phyloP scores from a whole-genome alignment of 2,797 vertebrate genomes.

The Salarias fasciatus region DNA sequence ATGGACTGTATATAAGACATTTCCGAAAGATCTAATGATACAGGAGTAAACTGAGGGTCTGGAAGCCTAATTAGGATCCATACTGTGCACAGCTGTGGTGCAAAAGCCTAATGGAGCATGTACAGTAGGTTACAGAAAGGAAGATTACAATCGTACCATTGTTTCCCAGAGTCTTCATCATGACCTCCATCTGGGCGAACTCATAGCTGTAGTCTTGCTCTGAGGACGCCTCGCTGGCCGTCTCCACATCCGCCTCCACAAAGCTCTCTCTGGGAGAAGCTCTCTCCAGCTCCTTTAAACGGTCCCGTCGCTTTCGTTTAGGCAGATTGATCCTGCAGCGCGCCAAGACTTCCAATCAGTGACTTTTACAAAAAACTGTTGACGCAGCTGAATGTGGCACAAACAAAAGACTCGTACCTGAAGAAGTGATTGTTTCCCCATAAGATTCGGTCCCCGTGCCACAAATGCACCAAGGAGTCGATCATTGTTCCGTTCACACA shows the following conservation, averaged over 20 bases:
- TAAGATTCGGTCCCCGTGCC: slow-evolving; percentile 97
- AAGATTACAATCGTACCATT: slow-evolving; percentile 85
- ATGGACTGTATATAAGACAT: too few species aligned
- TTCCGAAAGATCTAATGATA: slow-evolving; percentile 5
- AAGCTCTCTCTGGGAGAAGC: slow-evolving; percentile 83
- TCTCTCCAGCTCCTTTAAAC: slow-evolving; percentile 93
- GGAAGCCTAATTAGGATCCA: background rate
- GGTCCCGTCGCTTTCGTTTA: slow-evolving; percentile 92
- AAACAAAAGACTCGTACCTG: slow-evolving; percentile 79
- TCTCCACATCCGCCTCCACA: slow-evolving; percentile 90
- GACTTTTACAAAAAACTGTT: background rate
- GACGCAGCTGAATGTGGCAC: background rate
- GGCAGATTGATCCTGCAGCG: slow-evolving; percentile 91
- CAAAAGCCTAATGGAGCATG: slow-evolving; percentile 12
- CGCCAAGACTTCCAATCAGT: slow-evolving; percentile 4
- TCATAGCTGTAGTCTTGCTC: slow-evolving; percentile 98
- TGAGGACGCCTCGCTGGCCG: slow-evolving; percentile 95
- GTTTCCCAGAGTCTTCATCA: slow-evolving; percentile 96
- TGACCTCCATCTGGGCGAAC: slow-evolving; percentile 99
- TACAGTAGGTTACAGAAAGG: slow-evolving; percentile 9
- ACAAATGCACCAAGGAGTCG: slow-evolving; percentile 88
- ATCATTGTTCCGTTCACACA: slow-evolving; percentile 94
- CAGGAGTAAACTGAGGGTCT: background rate
- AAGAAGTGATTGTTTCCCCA: slow-evolving; percentile 99
- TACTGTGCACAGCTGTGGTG: slow-evolving; percentile 15